Base-by-base conservation (phyloP, 2,113 vertebrate species). In the Apus apus region DNA sequence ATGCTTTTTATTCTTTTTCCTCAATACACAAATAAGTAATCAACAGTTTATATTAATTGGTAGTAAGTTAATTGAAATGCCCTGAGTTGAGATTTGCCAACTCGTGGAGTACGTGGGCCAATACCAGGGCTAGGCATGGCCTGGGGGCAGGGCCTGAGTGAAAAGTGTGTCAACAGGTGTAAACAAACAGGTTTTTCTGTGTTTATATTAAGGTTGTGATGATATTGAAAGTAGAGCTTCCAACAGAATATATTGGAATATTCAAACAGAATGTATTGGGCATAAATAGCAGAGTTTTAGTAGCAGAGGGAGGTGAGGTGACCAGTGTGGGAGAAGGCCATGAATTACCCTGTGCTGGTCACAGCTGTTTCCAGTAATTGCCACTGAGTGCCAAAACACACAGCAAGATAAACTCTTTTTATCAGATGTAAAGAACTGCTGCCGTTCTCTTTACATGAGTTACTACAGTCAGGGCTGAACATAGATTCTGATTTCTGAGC, bases 81-180 rank as follows among this genome's bases (percentile, higher is more conserved):
- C 7, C 5, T 16, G 15, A 36, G 5, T 20, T 1, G 7, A 27
- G 46, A 6, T 17, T 11, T 43, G 32, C 10, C 13, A 1, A 2
- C 23, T 29, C 30, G 53, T 19, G 17, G 20, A 34, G 30, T 2
- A 3, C 15, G 14, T 16, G 23, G 46, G 13, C n/a, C n/a, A 77
- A 2, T 3, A 12, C 4, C 0, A 0, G 22, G 21, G 8, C 6
- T 4, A 45, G 27, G 40, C 40, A 43, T 8, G 40, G 40, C 40
- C 12, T 40, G 43, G 17, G 27, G n/a, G 40, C 40, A 43, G 40
- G 40, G 40, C 40, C 12, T 40, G 43, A 17, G 27, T 43, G 30
- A 3, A 20, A 58, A 19, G 3, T 17, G 6, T 4, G 30, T 30
- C 36, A 80, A 22, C 20, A 34, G n/a, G 16, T 27, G 45, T 22